Base-by-base conservation (phyloP, 2,113 vertebrate genomes). In the Mola mola region DNA sequence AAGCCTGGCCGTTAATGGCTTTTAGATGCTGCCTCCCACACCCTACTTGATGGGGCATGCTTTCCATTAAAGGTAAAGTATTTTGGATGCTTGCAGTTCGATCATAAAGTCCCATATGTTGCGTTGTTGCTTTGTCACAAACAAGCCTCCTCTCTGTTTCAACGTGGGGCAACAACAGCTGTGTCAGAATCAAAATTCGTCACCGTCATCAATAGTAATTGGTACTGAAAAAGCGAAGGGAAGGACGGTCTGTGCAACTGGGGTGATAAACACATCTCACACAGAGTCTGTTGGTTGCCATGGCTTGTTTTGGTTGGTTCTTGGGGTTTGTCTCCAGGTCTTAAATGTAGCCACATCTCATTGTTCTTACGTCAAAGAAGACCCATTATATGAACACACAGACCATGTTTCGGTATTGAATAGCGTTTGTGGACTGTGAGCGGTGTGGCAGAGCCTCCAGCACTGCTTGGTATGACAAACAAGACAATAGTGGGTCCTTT, bases 141-240 rank as follows among this genome's bases (percentile, higher is more conserved):
- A 85, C 79, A 71, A 79, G 73, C 74, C 26, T 78, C 38, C 60
- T 76, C 24, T 4, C 57, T 44, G 80, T 63, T 74, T 42, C 78
- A 49, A 66, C 53, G 8, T 50, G 42, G 48, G 61, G 46, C 22
- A 33, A 29, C 66, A 69, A 84, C 85, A 87, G 78, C 83, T 63
- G 24, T 79, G 84, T 86, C 82, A 79, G 79, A 87, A 79, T 86
- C 81, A 21, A 63, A 84, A 88, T 84, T 57, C 81, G 84, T 90
- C 86, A 87, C 81, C 68, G 80, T 86, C 84, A 73, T 2, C 29
- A 66, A 28, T 5, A 57, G 59, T 87, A 78, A 85, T 75, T 82
- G 69, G 73, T 66, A 16, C 51, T 70, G 62, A 71, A 73, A 82
- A 60, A 64, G 42, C 31, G 49, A 72, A 59, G 37, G 59, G 57